Conservation (phyloP, 2,797 vertebrate species). For the Lagocephalus sceleratus region DNA sequence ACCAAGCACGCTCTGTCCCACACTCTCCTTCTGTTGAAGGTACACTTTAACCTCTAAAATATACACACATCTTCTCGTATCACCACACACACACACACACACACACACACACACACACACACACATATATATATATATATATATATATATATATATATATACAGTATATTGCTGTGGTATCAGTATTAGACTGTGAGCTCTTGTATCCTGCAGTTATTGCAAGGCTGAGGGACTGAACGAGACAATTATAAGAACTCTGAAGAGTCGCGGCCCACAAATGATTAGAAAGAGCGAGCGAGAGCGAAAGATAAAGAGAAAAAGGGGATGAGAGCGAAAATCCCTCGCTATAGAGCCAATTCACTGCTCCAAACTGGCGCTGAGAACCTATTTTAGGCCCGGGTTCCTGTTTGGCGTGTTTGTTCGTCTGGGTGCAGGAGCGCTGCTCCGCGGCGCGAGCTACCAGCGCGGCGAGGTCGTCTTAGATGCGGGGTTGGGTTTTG, state of each 20-base stretch:
- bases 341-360: conserved; percentile 78
- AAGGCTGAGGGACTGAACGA: conserved; percentile 73
- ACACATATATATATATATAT: conserved; percentile 43
- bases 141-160: conserved; percentile 47
- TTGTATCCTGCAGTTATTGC: conserved; percentile 79
- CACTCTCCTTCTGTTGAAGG: conserved; percentile 55
- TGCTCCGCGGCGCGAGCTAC: no score
- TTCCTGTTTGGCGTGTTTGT: conserved; percentile 58
- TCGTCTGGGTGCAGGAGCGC: conserved; percentile 14
- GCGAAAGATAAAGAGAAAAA: conserved; percentile 72
- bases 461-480: no score
- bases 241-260: conserved; percentile 81
- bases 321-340: conserved; percentile 77
- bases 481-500: no score
- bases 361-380: conserved; percentile 83
- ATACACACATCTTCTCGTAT: conserved; percentile 49
- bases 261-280: conserved; percentile 76
- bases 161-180: conserved; percentile 68
- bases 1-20: conserved; percentile 48
- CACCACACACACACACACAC: conserved; percentile 41
- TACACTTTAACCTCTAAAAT: conserved; percentile 46
- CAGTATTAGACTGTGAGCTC: conserved; percentile 73
- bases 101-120: conserved; percentile 54
- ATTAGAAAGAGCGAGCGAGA: conserved; percentile 75
- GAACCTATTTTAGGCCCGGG: conserved; percentile 86